A percentile compares a stretch with the other conserved stretches of the same genome.
Conservation (phyloP, 2,797 vertebrate genomes). For the Hyperoplus lanceolatus region DNA sequence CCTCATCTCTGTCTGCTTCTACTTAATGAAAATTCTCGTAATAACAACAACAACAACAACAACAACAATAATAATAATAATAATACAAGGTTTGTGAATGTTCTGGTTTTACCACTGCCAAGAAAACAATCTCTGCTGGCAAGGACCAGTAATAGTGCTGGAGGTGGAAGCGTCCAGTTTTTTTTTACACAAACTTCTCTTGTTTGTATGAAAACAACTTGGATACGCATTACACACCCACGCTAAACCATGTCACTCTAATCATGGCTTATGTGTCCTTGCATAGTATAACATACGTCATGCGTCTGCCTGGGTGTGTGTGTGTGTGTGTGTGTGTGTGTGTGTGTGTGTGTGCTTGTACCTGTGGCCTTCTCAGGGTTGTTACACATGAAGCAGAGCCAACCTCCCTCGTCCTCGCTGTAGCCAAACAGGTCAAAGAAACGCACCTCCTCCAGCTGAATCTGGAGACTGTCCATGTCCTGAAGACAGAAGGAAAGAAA, state of each 20-base stretch:
- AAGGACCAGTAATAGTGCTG: not conserved
- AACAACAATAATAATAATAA: too few species aligned
- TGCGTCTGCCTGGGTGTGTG: not conserved
- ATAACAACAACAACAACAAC: too few species aligned
- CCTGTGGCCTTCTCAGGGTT: constrained; percentile 95
- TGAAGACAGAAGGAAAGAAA: constrained; percentile 64
- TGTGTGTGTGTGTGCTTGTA: constrained; percentile 66
- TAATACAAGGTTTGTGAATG: too few species aligned
- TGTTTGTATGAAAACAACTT: not conserved
- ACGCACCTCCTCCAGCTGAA: constrained; percentile 94
- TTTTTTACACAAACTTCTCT: not conserved
- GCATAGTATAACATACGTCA: too few species aligned
- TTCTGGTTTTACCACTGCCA: not conserved
- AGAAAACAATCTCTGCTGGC: not conserved
- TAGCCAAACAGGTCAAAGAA: constrained; percentile 97
- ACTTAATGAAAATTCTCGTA: not conserved
- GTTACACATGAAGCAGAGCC: constrained; percentile 99
- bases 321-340: constrained; percentile 24
- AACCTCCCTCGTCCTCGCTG: constrained; percentile 89
- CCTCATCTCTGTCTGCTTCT: not conserved
- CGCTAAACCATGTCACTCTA: not conserved
- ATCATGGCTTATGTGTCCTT: not conserved
- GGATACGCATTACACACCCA: not conserved
- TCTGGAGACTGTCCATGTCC: constrained; percentile 92
- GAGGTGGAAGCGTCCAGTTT: not conserved